Evolutionary conservation across 2,113 vertebrate species (phyloP).

Genomic region (Phyllostomus discolor): DNA sequence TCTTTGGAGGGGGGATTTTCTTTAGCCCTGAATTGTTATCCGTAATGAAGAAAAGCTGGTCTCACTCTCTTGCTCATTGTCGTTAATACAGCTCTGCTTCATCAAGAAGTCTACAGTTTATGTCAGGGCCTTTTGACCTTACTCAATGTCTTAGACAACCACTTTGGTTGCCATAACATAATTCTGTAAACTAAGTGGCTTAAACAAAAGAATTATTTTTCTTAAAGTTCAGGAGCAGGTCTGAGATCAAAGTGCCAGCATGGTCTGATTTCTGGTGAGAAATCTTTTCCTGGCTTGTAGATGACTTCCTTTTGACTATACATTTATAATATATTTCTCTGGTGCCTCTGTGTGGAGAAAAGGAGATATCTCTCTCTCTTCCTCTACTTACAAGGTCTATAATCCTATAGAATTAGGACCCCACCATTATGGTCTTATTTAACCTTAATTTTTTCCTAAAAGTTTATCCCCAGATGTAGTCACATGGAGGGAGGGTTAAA

Average conservation of each 20-base stretch:
- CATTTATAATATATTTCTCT: neutral
- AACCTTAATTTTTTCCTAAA: no score
- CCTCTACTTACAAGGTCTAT: neutral
- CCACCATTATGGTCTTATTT: no score
- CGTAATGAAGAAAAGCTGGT: neutral
- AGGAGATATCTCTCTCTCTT: neutral
- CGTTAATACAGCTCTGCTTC: neutral
- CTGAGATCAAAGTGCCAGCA: neutral
- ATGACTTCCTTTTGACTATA: neutral
- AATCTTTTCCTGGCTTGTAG: no score
- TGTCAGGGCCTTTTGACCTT: neutral
- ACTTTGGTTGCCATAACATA: neutral
- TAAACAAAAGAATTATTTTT: neutral
- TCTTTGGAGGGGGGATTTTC: neutral
- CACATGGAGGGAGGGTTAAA: no score
- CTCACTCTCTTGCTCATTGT: neutral
- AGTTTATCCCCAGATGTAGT: no score
- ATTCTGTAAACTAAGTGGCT: neutral
- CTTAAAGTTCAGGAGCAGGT: neutral
- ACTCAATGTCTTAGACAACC: neutral
- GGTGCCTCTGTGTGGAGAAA: neutral
- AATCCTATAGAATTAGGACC: no score
- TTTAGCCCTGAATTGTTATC: neutral
- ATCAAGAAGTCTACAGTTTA: neutral
- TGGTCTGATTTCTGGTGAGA: neutral